Evolutionary conservation across 1,140 invertebrate genomes (phyloP).

Genomic region (Brachionus sp.): DNA sequence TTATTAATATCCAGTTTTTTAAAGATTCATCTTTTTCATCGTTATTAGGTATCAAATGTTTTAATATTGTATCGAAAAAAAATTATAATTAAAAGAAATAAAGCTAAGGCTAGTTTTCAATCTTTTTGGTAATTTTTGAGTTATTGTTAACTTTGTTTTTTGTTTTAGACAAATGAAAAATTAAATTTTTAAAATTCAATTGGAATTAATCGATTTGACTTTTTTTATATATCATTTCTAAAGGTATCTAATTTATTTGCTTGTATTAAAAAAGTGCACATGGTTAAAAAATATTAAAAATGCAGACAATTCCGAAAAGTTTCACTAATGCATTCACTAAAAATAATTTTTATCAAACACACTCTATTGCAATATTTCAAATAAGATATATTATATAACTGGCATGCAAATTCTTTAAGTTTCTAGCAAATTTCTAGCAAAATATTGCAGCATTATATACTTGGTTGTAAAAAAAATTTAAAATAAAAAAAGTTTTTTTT

Average conservation of each 20-base stretch:
- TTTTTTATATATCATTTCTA: not conserved
- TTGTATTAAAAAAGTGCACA: not conserved
- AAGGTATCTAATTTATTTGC: not conserved
- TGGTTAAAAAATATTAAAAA: not conserved
- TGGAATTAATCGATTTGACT: not conserved
- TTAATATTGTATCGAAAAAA: too few relatives aligned
- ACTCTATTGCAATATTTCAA: constrained; percentile 27
- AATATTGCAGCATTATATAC: constrained; percentile 11
- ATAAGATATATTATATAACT: constrained; percentile 8
- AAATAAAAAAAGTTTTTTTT: constrained; percentile 1
- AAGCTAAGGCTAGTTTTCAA: too few relatives aligned
- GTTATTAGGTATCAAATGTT: too few relatives aligned
- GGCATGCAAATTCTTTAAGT: constrained; percentile 1
- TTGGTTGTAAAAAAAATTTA: not conserved
- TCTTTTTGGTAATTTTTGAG: not conserved
- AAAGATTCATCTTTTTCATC: too few relatives aligned
- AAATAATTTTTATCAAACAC: not conserved
- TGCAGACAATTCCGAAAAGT: not conserved
- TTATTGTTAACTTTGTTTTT: not conserved
- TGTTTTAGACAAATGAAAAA: not conserved
- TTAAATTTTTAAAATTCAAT: not conserved
- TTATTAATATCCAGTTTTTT: too few relatives aligned
- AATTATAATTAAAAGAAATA: too few relatives aligned
- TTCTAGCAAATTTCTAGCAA: constrained; percentile 1
- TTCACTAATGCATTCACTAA: not conserved